Evolutionary conservation across 2,797 vertebrate genomes (phyloP).

Genomic region (Phalloptychus januarius): DNA sequence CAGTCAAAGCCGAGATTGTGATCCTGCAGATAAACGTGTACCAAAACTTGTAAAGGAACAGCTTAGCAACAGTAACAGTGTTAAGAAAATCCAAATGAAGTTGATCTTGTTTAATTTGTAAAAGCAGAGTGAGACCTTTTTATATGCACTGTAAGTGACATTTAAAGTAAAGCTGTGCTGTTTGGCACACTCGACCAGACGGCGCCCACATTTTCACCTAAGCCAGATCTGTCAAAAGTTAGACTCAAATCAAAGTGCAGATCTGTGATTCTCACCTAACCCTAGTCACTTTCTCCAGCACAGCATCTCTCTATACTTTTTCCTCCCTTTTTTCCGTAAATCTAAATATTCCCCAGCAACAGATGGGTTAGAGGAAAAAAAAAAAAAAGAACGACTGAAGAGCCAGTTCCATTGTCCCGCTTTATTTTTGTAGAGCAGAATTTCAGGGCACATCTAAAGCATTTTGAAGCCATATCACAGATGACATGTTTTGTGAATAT

Average conservation of each 20-base stretch:
- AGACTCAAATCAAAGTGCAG: slow-evolving; percentile 66
- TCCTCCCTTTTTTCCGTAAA: slow-evolving; percentile 19
- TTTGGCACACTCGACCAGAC: slow-evolving; percentile 51
- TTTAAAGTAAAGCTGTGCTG: slow-evolving; percentile 55
- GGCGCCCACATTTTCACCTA: slow-evolving; percentile 65
- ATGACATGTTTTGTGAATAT: slow-evolving; percentile 76
- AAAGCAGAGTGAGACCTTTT: background rate
- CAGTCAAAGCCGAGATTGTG: too few species aligned
- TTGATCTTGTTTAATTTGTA: background rate
- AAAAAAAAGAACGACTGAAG: slow-evolving; percentile 45
- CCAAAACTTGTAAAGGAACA: too few species aligned
- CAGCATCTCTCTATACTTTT: slow-evolving; percentile 7
- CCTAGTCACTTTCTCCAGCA: slow-evolving; percentile 20
- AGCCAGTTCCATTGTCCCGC: slow-evolving; percentile 49
- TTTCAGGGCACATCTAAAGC: slow-evolving; percentile 69
- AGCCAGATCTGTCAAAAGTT: slow-evolving; percentile 51
- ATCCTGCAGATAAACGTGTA: too few species aligned
- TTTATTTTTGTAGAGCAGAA: slow-evolving; percentile 36
- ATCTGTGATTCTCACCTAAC: slow-evolving; percentile 51
- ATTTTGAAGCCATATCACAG: slow-evolving; percentile 72
- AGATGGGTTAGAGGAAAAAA: slow-evolving; percentile 52
- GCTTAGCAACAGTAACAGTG: background rate
- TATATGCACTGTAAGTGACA: slow-evolving; percentile 15
- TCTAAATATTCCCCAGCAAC: slow-evolving; percentile 62
- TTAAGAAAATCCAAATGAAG: background rate